Evolutionary conservation across 2,888 invertebrate species (phyloP), one percentile per base, ranked within the genome.

Genomic region (Drosophila fulvimacula): DNA sequence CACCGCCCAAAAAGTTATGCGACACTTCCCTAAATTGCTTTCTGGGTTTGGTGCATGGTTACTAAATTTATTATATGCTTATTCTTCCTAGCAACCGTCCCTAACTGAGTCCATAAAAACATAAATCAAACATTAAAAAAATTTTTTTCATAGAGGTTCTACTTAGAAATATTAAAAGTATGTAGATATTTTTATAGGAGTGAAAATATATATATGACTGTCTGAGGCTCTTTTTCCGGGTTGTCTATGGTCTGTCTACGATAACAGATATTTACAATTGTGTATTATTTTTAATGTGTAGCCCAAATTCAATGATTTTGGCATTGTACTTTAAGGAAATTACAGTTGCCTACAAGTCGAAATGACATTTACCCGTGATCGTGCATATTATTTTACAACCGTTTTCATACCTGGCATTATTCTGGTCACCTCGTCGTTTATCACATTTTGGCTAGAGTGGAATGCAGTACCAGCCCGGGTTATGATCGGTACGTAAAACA

Each of bases 381-480:
- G 97, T 94, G 97, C 97, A 93, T 98, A 98, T 95, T 98, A 98
- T 95, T 97, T 98, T 94, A 98, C 97, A 90, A 98, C 98, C 92
- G 98, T 98, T 93, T 98, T 98, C 94, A 97, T 98, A 94, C 98
- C 98, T 90, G 98, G 98, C 92, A 97, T 98, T 93, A 97, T 98
- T 94, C 95, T 98, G 94, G 98, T 98, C 93, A 98, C 98, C 89
- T 97, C 97, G 93, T 98, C 98, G 91, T 98, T 98, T 95, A 98
- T 98, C 93, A 98, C 98, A 92, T 98, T 98, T 95, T 98, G 98
- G 98, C 95, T 98, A 93, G 98, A 98, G 94, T 98, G 98, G 97
- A 98, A 98, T 94, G 98, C 98, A 90, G 98, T 98, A 92, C 98
- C 98, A 92, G 98, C 98, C 93, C 95, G 98, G 94, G 98, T 98